These are phyloP conservation scores for Mus spicilegus DNA, from an alignment of 2,113 vertebrate genomes.

Conservation along the genomic window DNA sequence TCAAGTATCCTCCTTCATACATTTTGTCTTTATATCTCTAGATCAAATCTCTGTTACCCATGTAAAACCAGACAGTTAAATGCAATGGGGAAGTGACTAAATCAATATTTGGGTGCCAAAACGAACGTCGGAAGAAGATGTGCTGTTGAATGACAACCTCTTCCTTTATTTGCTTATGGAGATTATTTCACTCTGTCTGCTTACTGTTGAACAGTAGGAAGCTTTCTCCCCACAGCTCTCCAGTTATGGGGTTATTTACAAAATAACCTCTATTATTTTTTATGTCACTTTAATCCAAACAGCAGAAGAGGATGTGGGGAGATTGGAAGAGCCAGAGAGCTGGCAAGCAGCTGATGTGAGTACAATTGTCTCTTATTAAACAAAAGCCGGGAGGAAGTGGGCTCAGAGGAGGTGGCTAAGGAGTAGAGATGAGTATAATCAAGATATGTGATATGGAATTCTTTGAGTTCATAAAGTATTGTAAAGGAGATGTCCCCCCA, in stretches of 20 bases:
- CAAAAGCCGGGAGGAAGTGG: not conserved
- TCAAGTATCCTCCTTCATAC: not conserved
- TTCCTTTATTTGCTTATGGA: not conserved
- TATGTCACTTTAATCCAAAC: constrained; percentile 5
- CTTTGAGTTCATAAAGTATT: not conserved
- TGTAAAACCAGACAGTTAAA: not conserved
- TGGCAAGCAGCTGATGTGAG: not conserved
- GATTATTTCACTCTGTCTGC: not conserved
- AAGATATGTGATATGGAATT: not conserved
- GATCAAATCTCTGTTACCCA: not conserved
- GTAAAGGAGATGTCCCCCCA: not conserved
- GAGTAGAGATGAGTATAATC: not conserved
- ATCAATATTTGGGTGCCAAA: not conserved
- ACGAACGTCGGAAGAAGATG: not conserved
- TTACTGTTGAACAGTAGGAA: not conserved
- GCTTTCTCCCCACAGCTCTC: not conserved
- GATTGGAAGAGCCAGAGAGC: no score
- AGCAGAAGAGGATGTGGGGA: not conserved
- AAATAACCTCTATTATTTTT: not conserved
- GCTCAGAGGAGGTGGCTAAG: not conserved
- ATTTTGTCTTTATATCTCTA: not conserved
- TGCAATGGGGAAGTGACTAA: no score
- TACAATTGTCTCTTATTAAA: not conserved
- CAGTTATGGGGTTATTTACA: not conserved
- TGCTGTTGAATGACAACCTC: not conserved